Evolutionary conservation across 64 coral and sea anemone species (phyloP), one percentile per base, ranked within the genome.

Genomic region (Montipora cactus): DNA sequence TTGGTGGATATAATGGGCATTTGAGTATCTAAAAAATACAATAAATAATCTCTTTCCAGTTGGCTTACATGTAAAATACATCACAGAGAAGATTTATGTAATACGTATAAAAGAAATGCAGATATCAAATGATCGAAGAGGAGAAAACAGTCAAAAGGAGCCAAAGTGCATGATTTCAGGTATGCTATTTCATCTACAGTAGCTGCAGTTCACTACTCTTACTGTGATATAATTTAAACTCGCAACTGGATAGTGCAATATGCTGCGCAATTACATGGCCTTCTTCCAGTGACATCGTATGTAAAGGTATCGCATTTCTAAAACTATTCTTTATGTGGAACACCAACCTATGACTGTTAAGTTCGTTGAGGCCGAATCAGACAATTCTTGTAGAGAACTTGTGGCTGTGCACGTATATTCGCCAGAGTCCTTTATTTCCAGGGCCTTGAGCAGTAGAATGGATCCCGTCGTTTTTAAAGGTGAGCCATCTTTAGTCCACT

Each of bases 321-420:
- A 6, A 11, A 57, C 11, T 57, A 57, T 57, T 6, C 53, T 57
- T 57, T 23, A 71, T 5, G 5, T 71, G 21, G 5, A 21, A 76
- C 70, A 88, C 75, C 10, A 70, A 93, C 92, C 76, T 81, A 79
- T 75, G 16, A 93, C 67, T 57, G 47, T 59, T 21, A 93, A 18
- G 12, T 88, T 87, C 15, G 92, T 88, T 20, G 58, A 73, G 25
- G 74, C 12, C 8, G 76, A 80, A 53, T 79, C 84, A 46, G 19
- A 49, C 62, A 49, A 50, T 44, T 76, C 92, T 25, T 78, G 7
- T 50, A 87, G 3, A n/a, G 80, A 50, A 81, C 92, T 93, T 59
- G 57, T 57, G 19, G 92, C 92, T n/a, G 84, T 93, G 47, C 96
- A 97, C 3, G 77, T 80, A 85, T 97, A 97, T 18, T 79, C 55